phyloP scores from a whole-genome alignment of 2,888 invertebrate species.

The Caenorhabditis wallacei region DNA sequence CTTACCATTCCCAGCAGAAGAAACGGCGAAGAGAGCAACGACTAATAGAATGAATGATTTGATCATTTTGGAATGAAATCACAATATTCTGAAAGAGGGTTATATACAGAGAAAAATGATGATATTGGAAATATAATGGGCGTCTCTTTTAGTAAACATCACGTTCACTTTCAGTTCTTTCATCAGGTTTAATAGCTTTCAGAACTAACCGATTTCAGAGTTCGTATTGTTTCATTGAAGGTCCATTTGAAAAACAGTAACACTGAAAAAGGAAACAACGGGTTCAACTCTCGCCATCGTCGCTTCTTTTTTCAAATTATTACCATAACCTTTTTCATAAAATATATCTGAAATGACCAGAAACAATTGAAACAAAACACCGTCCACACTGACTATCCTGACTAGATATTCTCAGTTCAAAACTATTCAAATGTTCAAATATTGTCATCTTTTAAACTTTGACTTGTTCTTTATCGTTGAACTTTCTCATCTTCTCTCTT shows the following conservation, averaged over 20 bases:
- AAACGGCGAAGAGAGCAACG: background rate
- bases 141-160: background rate
- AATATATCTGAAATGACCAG: too few relatives aligned
- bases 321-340: too few relatives aligned
- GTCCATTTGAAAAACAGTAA: background rate
- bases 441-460: background rate
- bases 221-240: background rate
- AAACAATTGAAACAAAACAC: too few relatives aligned
- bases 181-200: background rate
- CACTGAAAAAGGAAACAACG: too few relatives aligned
- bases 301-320: too few relatives aligned
- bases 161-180: background rate
- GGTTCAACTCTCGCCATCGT: too few relatives aligned
- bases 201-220: too few relatives aligned
- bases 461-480: background rate
- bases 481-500: background rate
- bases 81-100: background rate
- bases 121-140: background rate
- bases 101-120: conserved; percentile 6
- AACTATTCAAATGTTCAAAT: too few relatives aligned
- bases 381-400: too few relatives aligned
- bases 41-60: background rate
- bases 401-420: too few relatives aligned
- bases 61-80: background rate
- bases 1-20: conserved; percentile 2